Evolutionary conservation across 2,113 vertebrate genomes (phyloP).

Genomic region (Ageneiosus marmoratus): DNA sequence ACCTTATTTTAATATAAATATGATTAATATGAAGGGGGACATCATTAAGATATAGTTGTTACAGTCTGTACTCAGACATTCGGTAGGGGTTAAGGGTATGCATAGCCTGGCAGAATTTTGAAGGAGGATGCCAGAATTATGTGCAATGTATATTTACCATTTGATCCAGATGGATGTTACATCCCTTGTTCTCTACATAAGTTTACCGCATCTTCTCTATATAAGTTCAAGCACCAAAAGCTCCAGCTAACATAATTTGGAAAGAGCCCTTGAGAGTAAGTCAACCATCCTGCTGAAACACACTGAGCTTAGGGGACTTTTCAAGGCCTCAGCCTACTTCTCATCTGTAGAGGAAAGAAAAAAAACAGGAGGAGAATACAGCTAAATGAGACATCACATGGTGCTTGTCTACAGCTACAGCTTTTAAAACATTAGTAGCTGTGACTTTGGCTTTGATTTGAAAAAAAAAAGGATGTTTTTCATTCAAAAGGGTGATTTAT

Average conservation of each 20-base stretch:
- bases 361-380: slow-evolving; percentile 41
- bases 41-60: slow-evolving; percentile 4
- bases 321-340: slow-evolving; percentile 66
- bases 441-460: slow-evolving; percentile 34
- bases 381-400: slow-evolving; percentile 53
- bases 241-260: slow-evolving; percentile 49
- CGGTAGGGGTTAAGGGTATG: not conserved
- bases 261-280: slow-evolving; percentile 56
- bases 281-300: slow-evolving; percentile 59
- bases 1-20: not conserved
- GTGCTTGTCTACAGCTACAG: slow-evolving; percentile 56
- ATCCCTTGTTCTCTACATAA: slow-evolving; percentile 18
- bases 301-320: slow-evolving; percentile 63
- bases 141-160: slow-evolving; percentile 31
- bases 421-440: slow-evolving; percentile 4
- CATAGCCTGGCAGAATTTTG: not conserved
- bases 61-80: slow-evolving; percentile 27
- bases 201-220: slow-evolving; percentile 41
- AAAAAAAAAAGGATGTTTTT: not conserved
- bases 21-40: not conserved
- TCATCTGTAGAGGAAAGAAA: slow-evolving; percentile 49
- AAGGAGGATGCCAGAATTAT: slow-evolving; percentile 31
- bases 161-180: slow-evolving; percentile 24
- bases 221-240: slow-evolving; percentile 50
- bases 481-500: slow-evolving; percentile 13